phyloP scores from a whole-genome alignment of 2,888 invertebrate species.

The Fabriciana adippe region DNA sequence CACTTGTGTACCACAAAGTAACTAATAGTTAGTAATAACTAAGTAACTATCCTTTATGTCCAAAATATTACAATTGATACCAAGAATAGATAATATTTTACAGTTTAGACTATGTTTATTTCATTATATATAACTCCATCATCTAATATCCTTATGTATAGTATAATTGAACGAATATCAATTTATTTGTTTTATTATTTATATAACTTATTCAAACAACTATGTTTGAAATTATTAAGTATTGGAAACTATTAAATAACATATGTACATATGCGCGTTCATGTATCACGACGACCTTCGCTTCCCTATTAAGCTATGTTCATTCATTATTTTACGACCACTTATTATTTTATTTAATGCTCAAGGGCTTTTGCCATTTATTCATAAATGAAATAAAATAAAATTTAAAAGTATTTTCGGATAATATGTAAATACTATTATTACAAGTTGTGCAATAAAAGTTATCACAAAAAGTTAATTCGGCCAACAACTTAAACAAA shows the following conservation, averaged over 20 bases:
- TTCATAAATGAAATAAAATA: neutral
- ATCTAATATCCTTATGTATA: too few species aligned
- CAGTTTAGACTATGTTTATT: too few species aligned
- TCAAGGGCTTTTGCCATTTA: constrained; percentile 24
- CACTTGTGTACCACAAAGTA: too few species aligned
- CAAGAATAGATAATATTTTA: too few species aligned
- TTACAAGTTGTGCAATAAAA: constrained; percentile 11
- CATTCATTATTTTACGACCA: constrained; percentile 39
- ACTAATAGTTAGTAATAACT: too few species aligned
- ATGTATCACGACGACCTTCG: constrained; percentile 33
- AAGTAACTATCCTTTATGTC: too few species aligned
- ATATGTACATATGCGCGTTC: constrained; percentile 24
- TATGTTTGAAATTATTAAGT: neutral
- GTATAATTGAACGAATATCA: too few species aligned
- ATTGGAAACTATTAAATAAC: constrained; percentile 9
- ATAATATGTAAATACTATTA: constrained; percentile 8
- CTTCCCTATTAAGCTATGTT: constrained; percentile 35
- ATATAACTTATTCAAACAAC: neutral
- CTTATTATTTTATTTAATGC: constrained; percentile 33
- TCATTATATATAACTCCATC: too few species aligned
- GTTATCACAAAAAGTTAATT: neutral
- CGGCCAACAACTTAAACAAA: constrained; percentile 3
- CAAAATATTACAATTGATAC: too few species aligned
- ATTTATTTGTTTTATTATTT: neutral
- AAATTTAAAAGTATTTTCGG: constrained; percentile 9